Evolutionary conservation across 2,113 vertebrate genomes (phyloP).

Genomic region (Tyrannus savana): DNA sequence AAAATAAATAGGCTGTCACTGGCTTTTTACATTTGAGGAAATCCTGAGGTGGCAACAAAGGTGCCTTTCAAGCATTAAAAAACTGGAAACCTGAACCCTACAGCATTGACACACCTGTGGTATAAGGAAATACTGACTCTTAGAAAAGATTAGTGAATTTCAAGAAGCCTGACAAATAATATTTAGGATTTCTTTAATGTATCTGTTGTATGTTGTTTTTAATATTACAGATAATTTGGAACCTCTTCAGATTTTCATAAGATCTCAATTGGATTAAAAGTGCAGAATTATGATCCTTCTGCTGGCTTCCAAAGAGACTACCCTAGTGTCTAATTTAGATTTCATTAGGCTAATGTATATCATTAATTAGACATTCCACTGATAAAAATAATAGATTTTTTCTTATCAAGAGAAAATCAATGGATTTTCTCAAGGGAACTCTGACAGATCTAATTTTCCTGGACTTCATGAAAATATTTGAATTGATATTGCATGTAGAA

Average conservation of each 20-base stretch:
- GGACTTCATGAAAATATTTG: constrained; percentile 19
- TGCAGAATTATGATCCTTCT: background rate
- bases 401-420: constrained; percentile 28
- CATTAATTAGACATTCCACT: constrained; percentile 45
- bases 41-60: background rate
- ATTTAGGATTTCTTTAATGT: background rate
- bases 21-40: background rate
- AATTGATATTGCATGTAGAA: background rate
- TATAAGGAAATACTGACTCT: background rate
- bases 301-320: background rate
- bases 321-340: constrained; percentile 41
- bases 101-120: background rate
- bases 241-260: constrained; percentile 1
- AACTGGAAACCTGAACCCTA: background rate
- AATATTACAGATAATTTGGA: background rate
- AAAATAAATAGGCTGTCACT: background rate
- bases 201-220: background rate
- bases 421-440: constrained; percentile 7
- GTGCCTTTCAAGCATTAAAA: background rate
- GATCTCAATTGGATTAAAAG: background rate
- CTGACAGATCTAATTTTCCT: constrained; percentile 34
- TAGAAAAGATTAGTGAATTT: background rate
- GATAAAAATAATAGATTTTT: constrained; percentile 36
- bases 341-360: constrained; percentile 27
- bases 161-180: background rate